A percentile compares a stretch with the other conserved stretches of the same genome.
phyloP scores from a whole-genome alignment of 2,113 vertebrate species.

The Gnathonemus longibarbis region DNA sequence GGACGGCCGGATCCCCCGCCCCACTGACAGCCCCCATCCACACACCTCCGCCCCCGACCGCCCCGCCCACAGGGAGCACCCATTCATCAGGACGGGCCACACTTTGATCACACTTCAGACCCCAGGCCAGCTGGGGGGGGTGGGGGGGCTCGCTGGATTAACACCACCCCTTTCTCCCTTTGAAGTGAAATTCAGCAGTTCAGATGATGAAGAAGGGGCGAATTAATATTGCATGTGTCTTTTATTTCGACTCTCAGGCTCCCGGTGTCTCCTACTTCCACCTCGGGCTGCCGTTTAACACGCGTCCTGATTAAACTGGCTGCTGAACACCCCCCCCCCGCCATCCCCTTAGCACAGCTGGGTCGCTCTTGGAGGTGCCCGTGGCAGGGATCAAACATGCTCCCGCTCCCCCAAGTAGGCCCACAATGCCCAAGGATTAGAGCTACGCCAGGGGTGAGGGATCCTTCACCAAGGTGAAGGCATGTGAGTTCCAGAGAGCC shows the following conservation, averaged over 20 bases:
- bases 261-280: not conserved
- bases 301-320: not conserved
- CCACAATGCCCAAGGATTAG: not conserved
- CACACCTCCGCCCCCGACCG: slow-evolving; percentile 26
- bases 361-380: not conserved
- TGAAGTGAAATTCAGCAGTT: slow-evolving; percentile 54
- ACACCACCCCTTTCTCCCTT: slow-evolving; percentile 45
- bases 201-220: slow-evolving; percentile 44
- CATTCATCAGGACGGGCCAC: slow-evolving; percentile 53
- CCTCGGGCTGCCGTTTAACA: not conserved
- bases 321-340: not conserved
- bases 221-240: slow-evolving; percentile 43
- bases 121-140: slow-evolving; percentile 39
- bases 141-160: slow-evolving; percentile 37
- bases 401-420: no score
- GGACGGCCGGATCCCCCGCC: no score
- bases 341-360: not conserved
- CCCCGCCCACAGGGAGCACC: slow-evolving; percentile 31
- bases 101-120: slow-evolving; percentile 61
- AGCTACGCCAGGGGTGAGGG: not conserved
- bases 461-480: not conserved
- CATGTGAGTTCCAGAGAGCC: not conserved
- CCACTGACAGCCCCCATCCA: not conserved
- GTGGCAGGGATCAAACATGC: not conserved
- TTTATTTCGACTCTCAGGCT: not conserved